Evolutionary conservation across 2,113 vertebrate genomes (phyloP), one percentile per base, ranked within the genome.

Genomic region (Megaceryle maxima): DNA sequence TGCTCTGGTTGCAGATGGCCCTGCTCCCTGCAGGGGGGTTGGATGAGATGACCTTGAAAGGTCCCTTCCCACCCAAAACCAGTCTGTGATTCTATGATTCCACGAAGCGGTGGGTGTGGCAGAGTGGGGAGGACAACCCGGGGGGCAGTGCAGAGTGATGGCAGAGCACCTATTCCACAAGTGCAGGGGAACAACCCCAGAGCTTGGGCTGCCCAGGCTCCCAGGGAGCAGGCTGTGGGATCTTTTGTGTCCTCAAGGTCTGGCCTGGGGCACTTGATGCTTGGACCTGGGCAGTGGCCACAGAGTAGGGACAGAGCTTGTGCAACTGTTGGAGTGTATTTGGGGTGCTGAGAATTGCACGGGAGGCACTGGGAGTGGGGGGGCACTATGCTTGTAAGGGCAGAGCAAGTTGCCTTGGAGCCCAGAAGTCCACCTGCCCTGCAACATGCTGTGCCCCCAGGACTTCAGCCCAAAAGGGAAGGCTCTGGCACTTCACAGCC

Each of bases 241-340:
- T 10, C 22, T 21, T 24, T 21, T 50, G 20, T 24, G 48, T 50
- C 22, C 48, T 50, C 22, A 21, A 24, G 48, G 48, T 50, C 48
- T 24, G 22, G 22, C 11, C 46, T 50, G 22, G 48, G 48, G 48
- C 48, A 50, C 21, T 50, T 50, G 48, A 24, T 50, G 48, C 48
- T 50, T 50, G 55, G 69, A 4, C 21, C 4, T 11, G 1, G 20
- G 25, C 56, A 48, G n/a, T 16, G 37, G 31, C 59, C 1, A 0
- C 9, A 44, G 37, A 14, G 28, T 3, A 5, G 4, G 26, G 31
- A 12, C 33, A 24, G 77, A 79, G 67, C 31, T 37, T 28, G 20
- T 16, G 7, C 6, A 48, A 12, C 28, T 56, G 64, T 33, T 2
- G 2, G 41, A 29, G 67, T 9, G 67, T 50, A 13, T 64, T 48